phyloP scores from a whole-genome alignment of 2,113 vertebrate genomes.

The Gasterosteus aculeatus region DNA sequence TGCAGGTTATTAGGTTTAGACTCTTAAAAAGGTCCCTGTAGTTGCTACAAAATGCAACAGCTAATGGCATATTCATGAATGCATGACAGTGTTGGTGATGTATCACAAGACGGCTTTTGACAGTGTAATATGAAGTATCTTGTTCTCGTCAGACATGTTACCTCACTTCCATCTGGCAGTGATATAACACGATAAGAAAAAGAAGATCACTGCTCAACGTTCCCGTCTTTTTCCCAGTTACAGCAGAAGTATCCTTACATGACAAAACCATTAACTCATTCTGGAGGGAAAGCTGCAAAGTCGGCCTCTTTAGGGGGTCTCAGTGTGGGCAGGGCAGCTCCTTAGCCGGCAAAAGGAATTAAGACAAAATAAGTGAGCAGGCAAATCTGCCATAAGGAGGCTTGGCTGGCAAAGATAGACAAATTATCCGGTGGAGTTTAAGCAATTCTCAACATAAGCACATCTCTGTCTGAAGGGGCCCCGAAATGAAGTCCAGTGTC shows the following conservation, averaged over 20 bases:
- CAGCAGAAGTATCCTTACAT: constrained; percentile 17
- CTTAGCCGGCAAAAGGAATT: constrained; percentile 53
- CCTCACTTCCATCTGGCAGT: constrained; percentile 12
- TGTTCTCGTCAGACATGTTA: constrained; percentile 32
- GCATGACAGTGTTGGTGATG: constrained; percentile 21
- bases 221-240: constrained; percentile 18
- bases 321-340: constrained; percentile 10
- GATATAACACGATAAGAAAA: constrained; percentile 24
- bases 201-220: constrained; percentile 16
- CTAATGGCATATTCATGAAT: constrained; percentile 56
- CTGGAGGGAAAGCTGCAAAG: constrained; percentile 32
- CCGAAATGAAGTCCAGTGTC: constrained; percentile 29
- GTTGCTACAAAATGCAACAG: constrained; percentile 40
- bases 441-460: constrained; percentile 59
- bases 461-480: constrained; percentile 40
- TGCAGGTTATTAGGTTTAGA: constrained; percentile 6
- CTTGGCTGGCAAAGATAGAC: constrained; percentile 47
- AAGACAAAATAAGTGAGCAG: constrained; percentile 48
- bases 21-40: constrained; percentile 4
- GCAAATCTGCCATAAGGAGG: constrained; percentile 58
- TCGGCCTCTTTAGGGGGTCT: constrained; percentile 40
- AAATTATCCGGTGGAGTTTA: constrained; percentile 54
- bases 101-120: constrained; percentile 31
- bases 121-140: constrained; percentile 34
- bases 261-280: constrained; percentile 40